Conservation (phyloP, 2,797 vertebrate species). For the Schizopygopsis pylzovi region DNA sequence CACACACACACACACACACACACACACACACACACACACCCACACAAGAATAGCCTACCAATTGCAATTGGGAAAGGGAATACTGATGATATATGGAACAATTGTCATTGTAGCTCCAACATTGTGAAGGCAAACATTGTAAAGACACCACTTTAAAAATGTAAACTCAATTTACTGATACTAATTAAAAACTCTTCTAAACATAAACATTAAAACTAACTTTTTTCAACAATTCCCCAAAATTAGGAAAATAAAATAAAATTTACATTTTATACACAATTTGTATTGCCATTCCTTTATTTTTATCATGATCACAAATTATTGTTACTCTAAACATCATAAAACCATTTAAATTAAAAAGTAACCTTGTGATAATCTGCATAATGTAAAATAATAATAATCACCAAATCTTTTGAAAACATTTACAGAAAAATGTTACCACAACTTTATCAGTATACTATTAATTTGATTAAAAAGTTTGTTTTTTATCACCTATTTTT, state of each 20-base stretch:
- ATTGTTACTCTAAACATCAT: background rate
- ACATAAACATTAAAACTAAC: background rate
- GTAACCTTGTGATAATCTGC: background rate
- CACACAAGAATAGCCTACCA: too few species aligned
- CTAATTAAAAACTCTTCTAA: background rate
- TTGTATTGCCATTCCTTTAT: background rate
- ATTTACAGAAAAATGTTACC: background rate
- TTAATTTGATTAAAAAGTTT: background rate
- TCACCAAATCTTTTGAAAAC: too few species aligned
- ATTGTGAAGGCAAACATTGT: background rate
- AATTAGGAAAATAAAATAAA: background rate
- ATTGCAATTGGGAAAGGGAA: too few species aligned
- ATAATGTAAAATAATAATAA: background rate
- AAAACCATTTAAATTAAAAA: background rate
- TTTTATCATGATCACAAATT: background rate
- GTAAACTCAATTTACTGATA: background rate
- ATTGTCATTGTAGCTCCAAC: background rate
- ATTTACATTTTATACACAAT: too few species aligned
- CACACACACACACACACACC: too few species aligned
- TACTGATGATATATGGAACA: too few species aligned
- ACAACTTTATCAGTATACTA: background rate
- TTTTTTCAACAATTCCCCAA: too few species aligned
- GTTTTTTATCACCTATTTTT: background rate
- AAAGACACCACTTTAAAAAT: background rate
- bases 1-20: too few species aligned